Evolutionary conservation across 2,888 invertebrate genomes (phyloP).

Genomic region (Campoletis raptor): DNA sequence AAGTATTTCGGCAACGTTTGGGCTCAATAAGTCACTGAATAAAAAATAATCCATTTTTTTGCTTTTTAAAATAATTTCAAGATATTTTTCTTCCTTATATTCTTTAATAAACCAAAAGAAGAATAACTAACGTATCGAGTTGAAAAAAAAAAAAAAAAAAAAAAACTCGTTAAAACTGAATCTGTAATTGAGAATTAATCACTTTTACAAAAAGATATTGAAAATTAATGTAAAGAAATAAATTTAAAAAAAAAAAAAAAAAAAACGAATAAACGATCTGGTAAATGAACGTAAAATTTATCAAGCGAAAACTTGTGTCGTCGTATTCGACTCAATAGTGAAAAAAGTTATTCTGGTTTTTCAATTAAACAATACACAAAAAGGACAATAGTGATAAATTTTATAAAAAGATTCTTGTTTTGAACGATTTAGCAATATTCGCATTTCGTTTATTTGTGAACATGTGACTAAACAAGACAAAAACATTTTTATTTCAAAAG

Average conservation of each 20-base stretch:
- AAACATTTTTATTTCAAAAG: not conserved
- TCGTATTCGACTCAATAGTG: not conserved
- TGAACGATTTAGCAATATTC: not conserved
- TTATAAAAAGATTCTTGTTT: not conserved
- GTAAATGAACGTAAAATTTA: not conserved
- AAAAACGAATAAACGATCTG: not conserved
- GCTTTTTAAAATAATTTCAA: not conserved
- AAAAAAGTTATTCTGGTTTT: not conserved
- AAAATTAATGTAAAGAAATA: not conserved
- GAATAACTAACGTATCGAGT: not conserved
- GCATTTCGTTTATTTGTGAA: not conserved
- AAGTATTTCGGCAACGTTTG: no score
- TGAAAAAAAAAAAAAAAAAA: not conserved
- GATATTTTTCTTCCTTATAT: not conserved
- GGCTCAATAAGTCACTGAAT: no score
- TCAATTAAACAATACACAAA: not conserved
- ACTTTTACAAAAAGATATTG: not conserved
- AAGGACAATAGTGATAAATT: not conserved
- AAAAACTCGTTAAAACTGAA: not conserved
- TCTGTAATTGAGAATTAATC: not conserved
- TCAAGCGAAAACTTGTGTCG: no score
- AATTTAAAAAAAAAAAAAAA: not conserved
- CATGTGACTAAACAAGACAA: not conserved
- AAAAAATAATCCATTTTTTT: no score
- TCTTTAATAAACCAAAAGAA: not conserved